These are phyloP conservation scores for Ciconia nigra DNA, from an alignment of 2,797 vertebrate species.

Conservation along the genomic window DNA sequence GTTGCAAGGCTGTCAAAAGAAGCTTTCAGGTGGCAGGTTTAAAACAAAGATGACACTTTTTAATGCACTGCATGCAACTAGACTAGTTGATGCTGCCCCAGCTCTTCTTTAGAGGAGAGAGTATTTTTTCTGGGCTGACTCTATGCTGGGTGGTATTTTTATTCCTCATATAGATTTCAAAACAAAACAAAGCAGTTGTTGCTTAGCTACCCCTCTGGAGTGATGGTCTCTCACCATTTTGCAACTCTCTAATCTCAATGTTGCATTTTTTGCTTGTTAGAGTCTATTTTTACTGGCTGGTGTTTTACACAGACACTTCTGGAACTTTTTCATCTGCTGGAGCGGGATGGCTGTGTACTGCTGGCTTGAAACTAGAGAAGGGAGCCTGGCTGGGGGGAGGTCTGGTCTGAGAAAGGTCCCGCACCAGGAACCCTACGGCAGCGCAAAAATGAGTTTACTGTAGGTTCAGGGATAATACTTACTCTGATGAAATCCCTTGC, in stretches of 20 bases:
- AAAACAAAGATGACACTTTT: neutral
- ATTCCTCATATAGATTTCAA: constrained; percentile 57
- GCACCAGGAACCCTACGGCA: neutral
- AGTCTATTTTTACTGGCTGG: constrained; percentile 40
- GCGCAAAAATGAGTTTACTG: neutral
- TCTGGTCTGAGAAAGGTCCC: neutral
- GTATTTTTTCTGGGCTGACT: constrained; percentile 16
- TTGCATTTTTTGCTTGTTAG: constrained; percentile 17
- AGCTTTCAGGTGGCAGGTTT: neutral
- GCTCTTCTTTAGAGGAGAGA: neutral
- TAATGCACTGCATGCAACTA: neutral
- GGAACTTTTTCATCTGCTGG: neutral
- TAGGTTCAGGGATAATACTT: neutral
- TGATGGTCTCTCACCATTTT: constrained; percentile 31
- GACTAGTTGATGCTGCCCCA: neutral
- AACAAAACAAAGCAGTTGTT: constrained; percentile 60
- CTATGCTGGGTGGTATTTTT: constrained; percentile 41
- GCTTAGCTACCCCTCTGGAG: constrained; percentile 50
- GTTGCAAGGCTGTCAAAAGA: neutral
- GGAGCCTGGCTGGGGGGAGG: neutral
- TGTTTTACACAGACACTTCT: neutral
- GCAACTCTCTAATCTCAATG: constrained; percentile 16
- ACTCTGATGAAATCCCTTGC: neutral
- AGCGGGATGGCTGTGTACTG: neutral
- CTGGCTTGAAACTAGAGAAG: neutral